Conservation (phyloP, 2,797 vertebrate species). For the Melanotaenia parkinsoni region DNA sequence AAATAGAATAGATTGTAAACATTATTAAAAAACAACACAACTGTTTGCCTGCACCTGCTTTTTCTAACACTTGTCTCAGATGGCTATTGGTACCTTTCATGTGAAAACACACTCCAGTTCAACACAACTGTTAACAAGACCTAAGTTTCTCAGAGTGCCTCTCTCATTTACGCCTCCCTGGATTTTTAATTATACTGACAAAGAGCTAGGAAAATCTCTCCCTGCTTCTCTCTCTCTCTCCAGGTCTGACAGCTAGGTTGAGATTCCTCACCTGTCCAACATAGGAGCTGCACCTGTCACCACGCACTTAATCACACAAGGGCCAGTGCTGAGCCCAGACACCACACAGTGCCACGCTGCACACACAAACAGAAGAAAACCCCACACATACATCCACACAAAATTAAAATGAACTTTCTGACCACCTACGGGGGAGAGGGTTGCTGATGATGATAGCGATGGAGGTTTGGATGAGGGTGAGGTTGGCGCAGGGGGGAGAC, state of each 20-base stretch:
- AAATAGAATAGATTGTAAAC: slow-evolving; percentile 9
- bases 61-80: slow-evolving; percentile 26
- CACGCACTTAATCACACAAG: slow-evolving; percentile 85
- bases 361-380: slow-evolving; percentile 30
- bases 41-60: not conserved
- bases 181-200: slow-evolving; percentile 85
- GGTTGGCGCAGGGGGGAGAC: slow-evolving; percentile 59
- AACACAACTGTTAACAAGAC: slow-evolving; percentile 75
- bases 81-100: slow-evolving; percentile 44
- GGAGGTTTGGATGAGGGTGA: slow-evolving; percentile 68
- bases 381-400: slow-evolving; percentile 55
- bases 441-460: slow-evolving; percentile 70
- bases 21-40: not conserved
- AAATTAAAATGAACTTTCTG: slow-evolving; percentile 99
- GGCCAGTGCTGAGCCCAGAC: slow-evolving; percentile 76
- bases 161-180: slow-evolving; percentile 80
- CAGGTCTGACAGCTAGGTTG: slow-evolving; percentile 83
- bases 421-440: slow-evolving; percentile 83
- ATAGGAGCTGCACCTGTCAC: slow-evolving; percentile 86
- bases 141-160: slow-evolving; percentile 79
- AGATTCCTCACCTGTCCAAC: slow-evolving; percentile 88
- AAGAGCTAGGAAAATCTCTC: slow-evolving; percentile 72
- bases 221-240: slow-evolving; percentile 49
- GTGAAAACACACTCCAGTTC: slow-evolving; percentile 63
- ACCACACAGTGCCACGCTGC: slow-evolving; percentile 56